Base-by-base conservation (phyloP, 2,113 vertebrate species). In the Conger conger region DNA sequence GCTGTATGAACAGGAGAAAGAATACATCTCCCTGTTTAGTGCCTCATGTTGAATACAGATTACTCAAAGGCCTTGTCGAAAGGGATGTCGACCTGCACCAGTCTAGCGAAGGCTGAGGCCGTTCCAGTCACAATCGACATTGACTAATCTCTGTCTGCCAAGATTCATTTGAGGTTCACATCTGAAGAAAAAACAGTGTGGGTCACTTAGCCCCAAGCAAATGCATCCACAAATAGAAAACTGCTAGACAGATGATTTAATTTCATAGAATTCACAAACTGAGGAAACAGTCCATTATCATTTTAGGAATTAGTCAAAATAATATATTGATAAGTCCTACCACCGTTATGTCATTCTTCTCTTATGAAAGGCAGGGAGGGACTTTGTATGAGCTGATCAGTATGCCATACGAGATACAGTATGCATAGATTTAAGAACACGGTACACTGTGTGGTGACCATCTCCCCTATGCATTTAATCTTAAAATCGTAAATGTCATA, bases 401-500 rank as follows among this genome's bases (percentile, higher is more conserved):
- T 73, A 73, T 73, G 27, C 68, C n/a, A 17, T 33, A 13, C 68
- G 33, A n/a, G 68, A n/a, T 73, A n/a, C n/a, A n/a, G n/a, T n/a
- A 73, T 73, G 23, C 3, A n/a, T 13, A 33, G 68, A 73, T 33
- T n/a, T 73, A 73, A 30, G 68, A n/a, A 33, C 27, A 73, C 9
- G 13, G n/a, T 11, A 9, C 8, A 73, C n/a, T 30, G 27, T 80
- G 27, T n/a, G 38, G 23, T 15, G 23, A 45, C 79, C 27, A 30
- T 50, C 38, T 80, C 79, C 79, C 27, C 77, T 80, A 20, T 27
- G 20, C 23, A 45, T 45, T 80, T 45, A 73, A 73, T 73, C 68
- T 33, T 23, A 63, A 63, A 63, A 63, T 73, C n/a, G n/a, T 80
- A 42, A 42, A 80, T n/a, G 38, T 45, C 79, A 80, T 45, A 80